Percentiles rank a stretch among this genome's conserved stretches.
phyloP scores from a whole-genome alignment of 2,888 invertebrate genomes.

The Eupithecia subfuscata region DNA sequence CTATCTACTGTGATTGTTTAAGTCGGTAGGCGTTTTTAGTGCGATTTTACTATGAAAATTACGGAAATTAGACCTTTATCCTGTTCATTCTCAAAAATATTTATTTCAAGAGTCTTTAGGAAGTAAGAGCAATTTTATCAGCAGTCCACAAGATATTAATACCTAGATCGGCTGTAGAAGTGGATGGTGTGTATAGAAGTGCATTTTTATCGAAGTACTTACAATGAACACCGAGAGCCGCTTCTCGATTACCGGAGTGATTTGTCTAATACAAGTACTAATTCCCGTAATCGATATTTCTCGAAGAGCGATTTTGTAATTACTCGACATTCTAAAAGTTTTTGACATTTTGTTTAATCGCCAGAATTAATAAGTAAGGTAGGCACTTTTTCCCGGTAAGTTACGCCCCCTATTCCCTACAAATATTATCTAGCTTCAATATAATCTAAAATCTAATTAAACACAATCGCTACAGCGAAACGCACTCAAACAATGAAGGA shows the following conservation, averaged over 20 bases:
- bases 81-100: background rate
- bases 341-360: background rate
- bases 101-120: background rate
- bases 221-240: too few species aligned
- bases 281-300: background rate
- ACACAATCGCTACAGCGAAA: constrained; percentile 65
- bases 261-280: too few species aligned
- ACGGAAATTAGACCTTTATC: background rate
- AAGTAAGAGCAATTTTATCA: background rate
- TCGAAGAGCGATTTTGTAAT: background rate
- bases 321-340: background rate
- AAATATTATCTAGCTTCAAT: constrained; percentile 19
- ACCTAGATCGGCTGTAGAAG: background rate
- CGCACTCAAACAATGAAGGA: constrained; percentile 77
- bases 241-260: background rate
- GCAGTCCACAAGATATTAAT: background rate
- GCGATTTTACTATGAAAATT: background rate
- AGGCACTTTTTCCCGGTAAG: background rate
- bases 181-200: background rate
- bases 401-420: background rate
- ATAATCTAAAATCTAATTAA: constrained; percentile 46
- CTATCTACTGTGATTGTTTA: background rate
- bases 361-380: background rate
- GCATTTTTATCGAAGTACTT: background rate
- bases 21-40: background rate